phyloP scores from a whole-genome alignment of 1,140 invertebrate genomes.

The Psilanteris sp. region DNA sequence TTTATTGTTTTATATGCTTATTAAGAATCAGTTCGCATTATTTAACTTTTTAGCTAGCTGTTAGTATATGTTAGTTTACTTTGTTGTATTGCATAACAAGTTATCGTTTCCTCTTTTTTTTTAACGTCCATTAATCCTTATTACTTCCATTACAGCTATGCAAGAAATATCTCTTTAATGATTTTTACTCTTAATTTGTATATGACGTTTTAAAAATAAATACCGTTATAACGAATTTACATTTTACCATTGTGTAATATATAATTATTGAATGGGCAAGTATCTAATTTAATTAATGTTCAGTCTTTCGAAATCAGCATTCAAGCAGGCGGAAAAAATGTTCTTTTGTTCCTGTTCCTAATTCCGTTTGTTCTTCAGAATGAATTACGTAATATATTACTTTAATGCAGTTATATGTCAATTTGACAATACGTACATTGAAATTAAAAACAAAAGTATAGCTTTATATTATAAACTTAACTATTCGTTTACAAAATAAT shows the following conservation, averaged over 20 bases:
- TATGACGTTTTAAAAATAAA: constrained; percentile 33
- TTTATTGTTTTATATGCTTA: too few species aligned
- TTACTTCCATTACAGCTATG: too few species aligned
- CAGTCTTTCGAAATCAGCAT: constrained; percentile 22
- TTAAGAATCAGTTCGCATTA: too few species aligned
- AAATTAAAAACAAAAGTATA: too few species aligned
- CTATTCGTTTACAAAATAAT: too few species aligned
- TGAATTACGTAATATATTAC: constrained; percentile 21
- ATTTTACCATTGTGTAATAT: constrained; percentile 7
- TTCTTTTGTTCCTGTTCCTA: constrained; percentile 33
- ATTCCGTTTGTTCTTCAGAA: constrained; percentile 18
- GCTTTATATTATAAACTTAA: too few species aligned
- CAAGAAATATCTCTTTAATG: not conserved
- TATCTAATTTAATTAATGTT: constrained; percentile 36
- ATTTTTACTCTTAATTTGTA: constrained; percentile 17
- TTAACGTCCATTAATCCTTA: too few species aligned
- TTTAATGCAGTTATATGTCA: constrained; percentile 5
- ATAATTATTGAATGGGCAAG: constrained; percentile 21
- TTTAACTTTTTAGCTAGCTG: too few species aligned
- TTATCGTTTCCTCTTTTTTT: not conserved
- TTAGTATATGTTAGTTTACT: too few species aligned
- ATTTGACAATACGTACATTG: not conserved
- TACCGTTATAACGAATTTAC: constrained; percentile 2
- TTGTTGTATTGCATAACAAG: too few species aligned
- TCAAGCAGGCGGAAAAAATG: constrained; percentile 15